Evolutionary conservation across 1,140 invertebrate species (phyloP).

Genomic region (Agraylea sexmaculata): DNA sequence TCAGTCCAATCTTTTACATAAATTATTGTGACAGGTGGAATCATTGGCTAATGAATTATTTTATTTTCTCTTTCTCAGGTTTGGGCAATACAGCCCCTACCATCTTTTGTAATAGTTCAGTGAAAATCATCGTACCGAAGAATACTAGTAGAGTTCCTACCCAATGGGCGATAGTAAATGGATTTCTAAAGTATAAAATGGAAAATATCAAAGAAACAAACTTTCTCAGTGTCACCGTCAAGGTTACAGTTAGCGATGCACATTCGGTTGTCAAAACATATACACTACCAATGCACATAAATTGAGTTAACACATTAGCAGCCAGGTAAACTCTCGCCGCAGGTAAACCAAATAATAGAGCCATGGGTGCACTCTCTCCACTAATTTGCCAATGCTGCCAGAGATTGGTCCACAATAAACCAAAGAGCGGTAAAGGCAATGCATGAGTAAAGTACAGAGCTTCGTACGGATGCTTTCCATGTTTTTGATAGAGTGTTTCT

Average conservation of each 20-base stretch:
- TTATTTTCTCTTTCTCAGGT: conserved; percentile 15
- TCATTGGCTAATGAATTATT: too few relatives aligned
- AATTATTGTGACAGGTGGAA: too few relatives aligned
- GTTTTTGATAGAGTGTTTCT: conserved; percentile 73
- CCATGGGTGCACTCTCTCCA: conserved; percentile 40
- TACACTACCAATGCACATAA: conserved; percentile 89
- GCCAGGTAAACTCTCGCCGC: conserved; percentile 68
- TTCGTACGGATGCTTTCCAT: conserved; percentile 91
- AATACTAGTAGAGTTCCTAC: conserved; percentile 86
- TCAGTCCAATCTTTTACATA: too few relatives aligned
- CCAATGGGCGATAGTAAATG: conserved; percentile 90
- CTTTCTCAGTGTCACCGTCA: conserved; percentile 91
- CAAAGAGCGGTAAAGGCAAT: conserved; percentile 78
- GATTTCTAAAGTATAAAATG: conserved; percentile 90
- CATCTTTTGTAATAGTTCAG: conserved; percentile 52
- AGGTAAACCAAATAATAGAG: conserved; percentile 50
- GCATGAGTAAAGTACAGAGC: conserved; percentile 91
- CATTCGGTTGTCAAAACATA: conserved; percentile 90
- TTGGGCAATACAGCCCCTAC: conserved; percentile 23
- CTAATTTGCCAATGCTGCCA: conserved; percentile 54
- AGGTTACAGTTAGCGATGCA: conserved; percentile 85
- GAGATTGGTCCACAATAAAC: conserved; percentile 64
- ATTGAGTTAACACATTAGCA: conserved; percentile 86
- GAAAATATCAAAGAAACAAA: conserved; percentile 92
- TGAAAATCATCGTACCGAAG: conserved; percentile 84